A percentile compares a stretch with the other conserved stretches of the same genome.
These are phyloP conservation scores for Tetranychus piercei DNA, from an alignment of 2,888 invertebrate species.

Conservation along the genomic window DNA sequence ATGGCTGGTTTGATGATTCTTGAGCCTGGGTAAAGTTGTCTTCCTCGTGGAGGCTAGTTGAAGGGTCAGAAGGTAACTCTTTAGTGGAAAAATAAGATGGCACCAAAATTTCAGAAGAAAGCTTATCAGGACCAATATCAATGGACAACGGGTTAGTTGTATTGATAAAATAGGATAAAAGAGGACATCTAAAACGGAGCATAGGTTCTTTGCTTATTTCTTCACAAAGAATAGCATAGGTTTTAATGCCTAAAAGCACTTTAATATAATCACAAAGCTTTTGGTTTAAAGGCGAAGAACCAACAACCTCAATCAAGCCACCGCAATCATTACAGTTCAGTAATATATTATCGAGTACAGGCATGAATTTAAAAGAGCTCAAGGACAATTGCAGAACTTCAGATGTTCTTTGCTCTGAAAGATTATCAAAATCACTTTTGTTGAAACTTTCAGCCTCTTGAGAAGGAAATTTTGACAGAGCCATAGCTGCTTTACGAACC, in stretches of 20 bases:
- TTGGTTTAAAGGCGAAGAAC: neutral
- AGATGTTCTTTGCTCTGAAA: neutral
- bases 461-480: constrained; percentile 44
- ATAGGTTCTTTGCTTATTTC: constrained; percentile 9
- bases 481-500: constrained; percentile 75
- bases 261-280: constrained; percentile 6
- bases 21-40: neutral
- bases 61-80: neutral
- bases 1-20: neutral
- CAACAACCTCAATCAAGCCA: neutral
- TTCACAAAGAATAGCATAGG: constrained; percentile 5
- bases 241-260: neutral
- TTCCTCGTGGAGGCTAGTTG: neutral
- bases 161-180: neutral
- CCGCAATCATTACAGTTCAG: neutral
- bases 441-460: neutral
- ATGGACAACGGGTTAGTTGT: neutral
- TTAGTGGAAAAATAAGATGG: neutral
- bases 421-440: neutral
- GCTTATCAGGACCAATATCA: neutral
- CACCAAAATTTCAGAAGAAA: neutral
- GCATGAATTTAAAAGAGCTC: constrained; percentile 5
- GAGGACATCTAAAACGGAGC: constrained; percentile 5
- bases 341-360: neutral
- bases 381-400: neutral